Evolutionary conservation across 1,140 invertebrate genomes (phyloP).

Genomic region (Lutraria rhynchaena): DNA sequence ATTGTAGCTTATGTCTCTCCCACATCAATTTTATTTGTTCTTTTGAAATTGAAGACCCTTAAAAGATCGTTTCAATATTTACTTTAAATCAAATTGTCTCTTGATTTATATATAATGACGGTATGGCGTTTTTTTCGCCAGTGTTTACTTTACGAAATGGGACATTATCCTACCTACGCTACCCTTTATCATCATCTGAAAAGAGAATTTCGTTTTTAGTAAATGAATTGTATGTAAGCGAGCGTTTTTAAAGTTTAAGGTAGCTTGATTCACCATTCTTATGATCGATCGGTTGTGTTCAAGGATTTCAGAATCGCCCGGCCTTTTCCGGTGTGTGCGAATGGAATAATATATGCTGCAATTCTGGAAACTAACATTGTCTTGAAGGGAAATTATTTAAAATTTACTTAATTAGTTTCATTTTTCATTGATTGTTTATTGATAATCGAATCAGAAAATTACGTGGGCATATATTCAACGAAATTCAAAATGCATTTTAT

Average conservation of each 20-base stretch:
- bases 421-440: too few species aligned
- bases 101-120: slow-evolving; percentile 28
- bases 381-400: too few species aligned
- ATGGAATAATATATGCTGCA: too few species aligned
- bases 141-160: not conserved
- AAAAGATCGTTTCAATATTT: slow-evolving; percentile 1
- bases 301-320: too few species aligned
- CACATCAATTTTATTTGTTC: not conserved
- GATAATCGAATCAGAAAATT: too few species aligned
- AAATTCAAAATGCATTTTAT: too few species aligned
- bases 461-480: too few species aligned
- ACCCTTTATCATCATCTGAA: not conserved
- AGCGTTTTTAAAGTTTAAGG: not conserved
- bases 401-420: too few species aligned
- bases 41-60: not conserved
- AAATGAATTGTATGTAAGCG: not conserved
- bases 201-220: not conserved
- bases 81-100: not conserved
- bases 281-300: too few species aligned
- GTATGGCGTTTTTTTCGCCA: not conserved
- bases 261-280: too few species aligned
- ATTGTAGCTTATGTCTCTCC: slow-evolving; percentile 9
- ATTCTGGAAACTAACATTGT: too few species aligned
- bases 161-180: not conserved
- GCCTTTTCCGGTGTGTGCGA: too few species aligned